Evolutionary conservation across 2,113 vertebrate genomes (phyloP).

Genomic region (Vulpes lagopus): DNA sequence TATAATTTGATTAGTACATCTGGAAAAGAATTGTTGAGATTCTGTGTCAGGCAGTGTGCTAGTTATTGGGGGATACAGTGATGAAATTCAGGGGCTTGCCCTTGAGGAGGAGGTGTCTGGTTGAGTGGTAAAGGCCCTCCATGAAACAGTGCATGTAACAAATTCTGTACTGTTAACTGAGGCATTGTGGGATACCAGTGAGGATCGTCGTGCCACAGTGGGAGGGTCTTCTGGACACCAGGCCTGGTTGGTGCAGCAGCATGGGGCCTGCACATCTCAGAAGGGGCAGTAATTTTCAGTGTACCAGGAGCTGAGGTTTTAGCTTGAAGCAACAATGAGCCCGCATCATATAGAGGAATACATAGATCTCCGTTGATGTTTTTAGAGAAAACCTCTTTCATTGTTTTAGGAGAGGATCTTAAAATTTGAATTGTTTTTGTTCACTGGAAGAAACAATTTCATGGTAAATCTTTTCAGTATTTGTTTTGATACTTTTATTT

Average conservation of each 20-base stretch:
- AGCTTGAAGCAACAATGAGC: background rate
- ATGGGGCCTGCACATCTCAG: no score
- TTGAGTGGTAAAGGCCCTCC: no score
- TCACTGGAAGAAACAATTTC: background rate
- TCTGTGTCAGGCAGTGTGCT: background rate
- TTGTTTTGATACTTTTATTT: slow-evolving; percentile 20
- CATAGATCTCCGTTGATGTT: background rate
- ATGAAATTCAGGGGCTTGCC: background rate
- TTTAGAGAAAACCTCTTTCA: background rate
- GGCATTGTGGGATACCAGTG: accelerated
- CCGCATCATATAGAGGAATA: background rate
- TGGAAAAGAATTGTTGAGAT: background rate
- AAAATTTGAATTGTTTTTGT: slow-evolving; percentile 45
- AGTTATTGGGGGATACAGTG: background rate
- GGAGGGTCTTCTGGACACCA: background rate
- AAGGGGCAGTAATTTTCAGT: background rate
- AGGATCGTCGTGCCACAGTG: background rate
- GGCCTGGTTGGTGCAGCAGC: background rate
- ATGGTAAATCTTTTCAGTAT: background rate
- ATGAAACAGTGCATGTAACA: accelerated
- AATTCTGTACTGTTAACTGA: background rate
- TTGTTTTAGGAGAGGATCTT: background rate
- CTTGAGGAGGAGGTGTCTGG: background rate
- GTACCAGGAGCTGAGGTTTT: background rate
- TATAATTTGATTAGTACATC: background rate